Evolutionary conservation across 2,113 vertebrate genomes (phyloP), one percentile per base, ranked within the genome.

Genomic region (Anarrhichthys ocellatus): DNA sequence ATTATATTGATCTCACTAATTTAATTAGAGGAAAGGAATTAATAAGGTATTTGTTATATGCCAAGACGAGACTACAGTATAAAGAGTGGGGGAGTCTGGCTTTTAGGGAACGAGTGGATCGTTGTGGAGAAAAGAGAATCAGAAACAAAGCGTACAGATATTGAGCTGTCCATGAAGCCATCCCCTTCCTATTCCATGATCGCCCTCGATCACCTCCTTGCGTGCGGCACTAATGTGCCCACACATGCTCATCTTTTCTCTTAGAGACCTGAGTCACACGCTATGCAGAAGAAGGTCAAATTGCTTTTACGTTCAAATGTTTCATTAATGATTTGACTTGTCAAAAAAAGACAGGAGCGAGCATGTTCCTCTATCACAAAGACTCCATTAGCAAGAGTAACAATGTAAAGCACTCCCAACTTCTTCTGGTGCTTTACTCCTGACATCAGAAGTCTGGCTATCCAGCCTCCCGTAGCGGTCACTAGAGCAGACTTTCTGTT

Each of bases 1-100:
- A 93, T 94, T 89, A 87, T 78, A 90, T 88, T 90, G 84, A 94
- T 91, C 80, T 79, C 29, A 22, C 74, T 90, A 89, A 93, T 92
- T 94, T 87, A 84, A 89, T 91, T 85, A 86, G 68, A 67, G 79
- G 72, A 83, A 76, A 86, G 85, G 72, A 89, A 90, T 88, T 88
- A 54, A 77, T 72, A 75, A 72, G 79, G 79, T 78, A 85, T 87
- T 88, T 79, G 78, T 75, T 58, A 63, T 66, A 81, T 62, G 68
- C 63, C 65, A 79, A 84, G 78, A 78, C 61, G 69, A 38, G 77
- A 67, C 59, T 29, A 62, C 65, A 20, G 61, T 50, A 56, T 52
- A 74, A 64, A 84, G 63, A 44, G 17, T 22, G 40, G 5, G 15
- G 32, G 20, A 14, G 24, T 68, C 2, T 20, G 48, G 24, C 29